These are phyloP conservation scores for Ophioninae sp. DNA, from an alignment of 2,888 invertebrate species.

Conservation along the genomic window DNA sequence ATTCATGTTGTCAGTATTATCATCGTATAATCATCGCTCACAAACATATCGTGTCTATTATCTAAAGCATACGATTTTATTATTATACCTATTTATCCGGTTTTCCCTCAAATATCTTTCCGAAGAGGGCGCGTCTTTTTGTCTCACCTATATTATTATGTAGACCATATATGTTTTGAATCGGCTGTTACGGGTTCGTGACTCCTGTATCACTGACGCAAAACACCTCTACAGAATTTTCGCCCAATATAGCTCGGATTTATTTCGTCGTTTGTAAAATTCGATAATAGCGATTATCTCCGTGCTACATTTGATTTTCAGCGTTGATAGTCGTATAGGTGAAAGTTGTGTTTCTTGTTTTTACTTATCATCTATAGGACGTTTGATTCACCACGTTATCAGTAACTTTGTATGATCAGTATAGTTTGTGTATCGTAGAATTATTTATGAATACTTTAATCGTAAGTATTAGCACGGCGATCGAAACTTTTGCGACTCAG, in stretches of 20 bases:
- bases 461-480: constrained; percentile 28
- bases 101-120: constrained; percentile 39
- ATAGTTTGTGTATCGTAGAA: constrained; percentile 47
- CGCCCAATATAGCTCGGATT: constrained; percentile 4
- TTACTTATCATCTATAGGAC: constrained; percentile 60
- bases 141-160: constrained; percentile 16
- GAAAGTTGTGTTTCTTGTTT: constrained; percentile 24
- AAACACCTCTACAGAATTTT: constrained; percentile 20
- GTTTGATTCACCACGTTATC: constrained; percentile 59
- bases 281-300: constrained; percentile 21
- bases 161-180: constrained; percentile 31
- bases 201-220: constrained; percentile 6
- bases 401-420: constrained; percentile 49
- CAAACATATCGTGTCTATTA: constrained; percentile 57
- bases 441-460: constrained; percentile 42
- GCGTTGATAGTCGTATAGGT: constrained; percentile 48
- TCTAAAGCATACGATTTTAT: constrained; percentile 55
- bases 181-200: constrained; percentile 39
- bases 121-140: constrained; percentile 54
- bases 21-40: constrained; percentile 58
- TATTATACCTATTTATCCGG: constrained; percentile 10
- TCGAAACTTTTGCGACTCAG: constrained; percentile 2
- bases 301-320: constrained; percentile 55
- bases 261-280: constrained; percentile 8
- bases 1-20: constrained; percentile 28